Evolutionary conservation across 2,113 vertebrate species (phyloP).

Genomic region (Neotoma lepida): DNA sequence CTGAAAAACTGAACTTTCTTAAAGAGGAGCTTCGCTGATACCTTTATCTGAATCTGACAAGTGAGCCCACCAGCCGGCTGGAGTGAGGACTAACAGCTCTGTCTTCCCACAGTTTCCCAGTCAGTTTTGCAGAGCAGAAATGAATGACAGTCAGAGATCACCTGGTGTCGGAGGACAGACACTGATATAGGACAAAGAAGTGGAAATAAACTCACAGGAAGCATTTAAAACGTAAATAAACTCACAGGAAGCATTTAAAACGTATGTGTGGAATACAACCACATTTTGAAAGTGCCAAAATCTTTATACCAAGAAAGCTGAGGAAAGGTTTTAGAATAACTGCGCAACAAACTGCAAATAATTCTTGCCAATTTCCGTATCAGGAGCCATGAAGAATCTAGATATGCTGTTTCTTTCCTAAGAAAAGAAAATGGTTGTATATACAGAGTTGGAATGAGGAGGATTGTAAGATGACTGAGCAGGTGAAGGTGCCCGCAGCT

Average conservation of each 20-base stretch:
- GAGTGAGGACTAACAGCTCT: background rate
- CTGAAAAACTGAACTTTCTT: background rate
- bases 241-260: background rate
- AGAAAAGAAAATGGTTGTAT: background rate
- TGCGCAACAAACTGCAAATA: background rate
- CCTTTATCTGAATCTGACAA: background rate
- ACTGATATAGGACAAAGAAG: background rate
- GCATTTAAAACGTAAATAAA: background rate
- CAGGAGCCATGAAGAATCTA: background rate
- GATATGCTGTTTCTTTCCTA: background rate
- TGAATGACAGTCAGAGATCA: background rate
- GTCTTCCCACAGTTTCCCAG: background rate
- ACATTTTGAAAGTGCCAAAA: background rate
- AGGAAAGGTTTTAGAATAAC: background rate
- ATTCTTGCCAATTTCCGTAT: background rate
- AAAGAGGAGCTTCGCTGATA: background rate
- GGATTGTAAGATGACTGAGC: background rate
- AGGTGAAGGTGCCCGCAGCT: background rate
- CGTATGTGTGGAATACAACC: background rate
- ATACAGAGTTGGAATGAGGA: background rate
- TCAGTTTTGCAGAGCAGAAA: slow-evolving; percentile 26
- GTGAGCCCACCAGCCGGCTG: background rate
- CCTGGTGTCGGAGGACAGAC: background rate
- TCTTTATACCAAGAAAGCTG: background rate
- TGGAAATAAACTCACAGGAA: slow-evolving; percentile 17